These are phyloP conservation scores for Alligator sinensis DNA, from an alignment of 2,113 vertebrate genomes.

Conservation along the genomic window DNA sequence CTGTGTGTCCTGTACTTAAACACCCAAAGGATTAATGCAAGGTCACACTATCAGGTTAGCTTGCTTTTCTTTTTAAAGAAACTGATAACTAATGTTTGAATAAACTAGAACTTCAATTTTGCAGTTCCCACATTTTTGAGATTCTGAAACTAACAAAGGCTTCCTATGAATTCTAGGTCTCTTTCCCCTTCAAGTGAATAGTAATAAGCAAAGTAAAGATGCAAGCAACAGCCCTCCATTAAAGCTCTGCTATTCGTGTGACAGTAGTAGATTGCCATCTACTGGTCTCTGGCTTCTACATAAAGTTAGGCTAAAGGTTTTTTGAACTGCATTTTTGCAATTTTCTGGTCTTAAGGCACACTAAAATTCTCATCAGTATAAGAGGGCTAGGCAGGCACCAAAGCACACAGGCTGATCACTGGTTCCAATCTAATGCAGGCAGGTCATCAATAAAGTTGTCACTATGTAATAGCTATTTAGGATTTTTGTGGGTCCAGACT, in stretches of 20 bases:
- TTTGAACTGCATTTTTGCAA: neutral
- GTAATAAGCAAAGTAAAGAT: constrained; percentile 55
- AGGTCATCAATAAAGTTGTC: neutral
- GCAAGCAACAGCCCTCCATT: neutral
- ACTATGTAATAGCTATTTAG: neutral
- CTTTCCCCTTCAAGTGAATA: constrained; percentile 75
- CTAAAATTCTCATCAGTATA: too few relatives aligned
- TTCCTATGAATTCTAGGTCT: constrained; percentile 75
- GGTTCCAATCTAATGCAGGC: neutral
- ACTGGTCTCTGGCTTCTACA: constrained; percentile 19
- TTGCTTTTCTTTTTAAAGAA: constrained; percentile 20
- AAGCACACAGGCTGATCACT: neutral
- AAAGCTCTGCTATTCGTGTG: neutral
- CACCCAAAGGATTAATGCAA: constrained; percentile 48
- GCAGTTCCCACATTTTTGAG: constrained; percentile 57
- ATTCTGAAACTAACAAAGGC: constrained; percentile 80
- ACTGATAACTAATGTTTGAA: constrained; percentile 59
- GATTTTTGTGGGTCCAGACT: too few relatives aligned
- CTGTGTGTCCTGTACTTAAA: constrained; percentile 42
- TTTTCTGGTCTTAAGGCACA: neutral
- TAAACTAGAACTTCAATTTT: constrained; percentile 65
- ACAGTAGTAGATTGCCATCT: constrained; percentile 79
- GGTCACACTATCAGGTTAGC: constrained; percentile 31
- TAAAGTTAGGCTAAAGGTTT: neutral
- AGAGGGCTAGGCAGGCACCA: neutral